A percentile compares a stretch with the other conserved stretches of the same genome.
These are phyloP conservation scores for Scaptomyza reducta DNA, from an alignment of 2,888 invertebrate genomes.

Conservation along the genomic window DNA sequence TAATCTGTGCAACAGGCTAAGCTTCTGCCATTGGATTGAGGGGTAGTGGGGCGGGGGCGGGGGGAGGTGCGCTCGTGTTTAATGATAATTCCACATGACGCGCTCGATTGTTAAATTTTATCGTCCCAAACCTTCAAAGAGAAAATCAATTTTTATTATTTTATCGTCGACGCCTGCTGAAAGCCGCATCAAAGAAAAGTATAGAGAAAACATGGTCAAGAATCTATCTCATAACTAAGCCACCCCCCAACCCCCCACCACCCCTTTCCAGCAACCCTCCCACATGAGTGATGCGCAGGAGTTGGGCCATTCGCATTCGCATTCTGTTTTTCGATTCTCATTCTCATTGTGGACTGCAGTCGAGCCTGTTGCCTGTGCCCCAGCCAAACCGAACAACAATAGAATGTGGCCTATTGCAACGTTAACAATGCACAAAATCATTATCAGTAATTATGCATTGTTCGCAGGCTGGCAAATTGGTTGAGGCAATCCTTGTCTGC, in stretches of 20 bases:
- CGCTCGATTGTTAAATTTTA: constrained; percentile 67
- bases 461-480: constrained; percentile 39
- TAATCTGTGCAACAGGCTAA: constrained; percentile 50
- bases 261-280: background rate
- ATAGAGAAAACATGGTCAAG: background rate
- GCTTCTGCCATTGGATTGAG: constrained; percentile 24
- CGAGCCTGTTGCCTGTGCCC: constrained; percentile 1
- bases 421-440: constrained; percentile 74
- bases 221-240: constrained; percentile 61
- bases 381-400: constrained; percentile 57
- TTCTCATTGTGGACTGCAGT: constrained; percentile 18
- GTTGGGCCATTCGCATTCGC: constrained; percentile 1
- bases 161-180: constrained; percentile 63
- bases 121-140: constrained; percentile 66
- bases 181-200: constrained; percentile 27
- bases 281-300: constrained; percentile 32
- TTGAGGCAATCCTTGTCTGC: constrained; percentile 30
- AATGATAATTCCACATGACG: constrained; percentile 78
- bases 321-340: background rate
- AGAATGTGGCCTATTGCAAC: constrained; percentile 48
- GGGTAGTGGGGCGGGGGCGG: background rate
- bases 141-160: constrained; percentile 78
- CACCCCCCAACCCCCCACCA: background rate
- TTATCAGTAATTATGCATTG: constrained; percentile 80
- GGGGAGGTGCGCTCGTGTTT: constrained; percentile 35